Percentiles rank a stretch among this genome's conserved stretches.
These are phyloP conservation scores for Anarsia innoxiella DNA, from an alignment of 2,888 invertebrate genomes.

Conservation along the genomic window DNA sequence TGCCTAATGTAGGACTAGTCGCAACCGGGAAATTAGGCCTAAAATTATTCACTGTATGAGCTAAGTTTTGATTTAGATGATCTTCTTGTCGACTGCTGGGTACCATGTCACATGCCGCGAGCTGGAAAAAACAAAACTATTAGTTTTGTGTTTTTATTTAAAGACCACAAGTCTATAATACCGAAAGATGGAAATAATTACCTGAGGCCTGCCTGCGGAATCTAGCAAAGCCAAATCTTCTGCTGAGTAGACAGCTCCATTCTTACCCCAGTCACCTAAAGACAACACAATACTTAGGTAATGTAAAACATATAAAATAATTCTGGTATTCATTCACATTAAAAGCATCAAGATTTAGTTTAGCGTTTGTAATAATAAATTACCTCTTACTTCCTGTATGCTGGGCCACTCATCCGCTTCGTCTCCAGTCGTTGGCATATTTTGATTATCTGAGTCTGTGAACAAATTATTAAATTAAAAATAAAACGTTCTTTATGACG, in stretches of 20 bases:
- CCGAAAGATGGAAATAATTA: too few species aligned
- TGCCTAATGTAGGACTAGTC: conserved; percentile 65
- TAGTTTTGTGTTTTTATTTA: too few species aligned
- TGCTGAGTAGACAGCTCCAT: conserved; percentile 67
- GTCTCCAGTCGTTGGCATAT: conserved; percentile 34
- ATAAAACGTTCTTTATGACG: too few species aligned
- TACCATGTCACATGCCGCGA: conserved; percentile 48
- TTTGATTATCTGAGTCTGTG: conserved; percentile 53
- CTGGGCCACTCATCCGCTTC: conserved; percentile 66
- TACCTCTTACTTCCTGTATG: conserved; percentile 65
- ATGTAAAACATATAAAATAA: too few species aligned
- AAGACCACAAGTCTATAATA: too few species aligned
- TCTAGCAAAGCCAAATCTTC: conserved; percentile 66
- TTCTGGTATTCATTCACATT: not conserved
- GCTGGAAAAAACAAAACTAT: too few species aligned
- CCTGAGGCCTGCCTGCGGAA: conserved; percentile 50
- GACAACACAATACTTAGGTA: too few species aligned
- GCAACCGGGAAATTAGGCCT: conserved; percentile 57
- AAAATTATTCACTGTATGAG: conserved; percentile 51
- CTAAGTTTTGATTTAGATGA: conserved; percentile 54
- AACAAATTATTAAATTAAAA: not conserved
- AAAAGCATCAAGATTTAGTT: not conserved
- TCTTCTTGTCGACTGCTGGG: conserved; percentile 54
- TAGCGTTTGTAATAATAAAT: conserved; percentile 1
- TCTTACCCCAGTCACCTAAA: conserved; percentile 59